Evolutionary conservation across 30 jellyfish, hydroid and myxozoan genomes (phyloP).

Genomic region (Turritopsis rubra): DNA sequence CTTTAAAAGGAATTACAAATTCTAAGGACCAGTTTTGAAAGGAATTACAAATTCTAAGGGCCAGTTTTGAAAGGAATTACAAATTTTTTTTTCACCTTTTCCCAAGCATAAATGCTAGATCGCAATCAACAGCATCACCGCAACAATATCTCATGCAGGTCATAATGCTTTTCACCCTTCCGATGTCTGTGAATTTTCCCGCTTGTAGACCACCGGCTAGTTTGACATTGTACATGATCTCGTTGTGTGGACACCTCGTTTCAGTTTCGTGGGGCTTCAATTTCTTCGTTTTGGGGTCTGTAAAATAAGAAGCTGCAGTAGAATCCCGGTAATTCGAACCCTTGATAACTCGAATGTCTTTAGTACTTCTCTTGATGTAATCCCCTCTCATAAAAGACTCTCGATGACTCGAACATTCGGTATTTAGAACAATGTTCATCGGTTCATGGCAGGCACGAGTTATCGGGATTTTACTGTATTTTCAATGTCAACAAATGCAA

Average conservation of each 20-base stretch:
- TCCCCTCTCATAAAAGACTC: too few relatives aligned
- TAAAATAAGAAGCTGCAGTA: neutral
- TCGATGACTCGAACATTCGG: too few relatives aligned
- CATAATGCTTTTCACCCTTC: constrained; percentile 73
- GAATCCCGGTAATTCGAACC: neutral
- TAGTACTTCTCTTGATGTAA: too few relatives aligned
- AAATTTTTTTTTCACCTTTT: constrained; percentile 42
- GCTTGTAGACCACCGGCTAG: constrained; percentile 94
- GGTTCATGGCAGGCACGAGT: too few relatives aligned
- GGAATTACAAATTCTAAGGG: too few relatives aligned
- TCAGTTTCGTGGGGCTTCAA: constrained; percentile 68
- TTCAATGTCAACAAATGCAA: too few relatives aligned
- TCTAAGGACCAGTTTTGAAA: too few relatives aligned
- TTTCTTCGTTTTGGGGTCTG: constrained; percentile 60
- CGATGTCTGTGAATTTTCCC: constrained; percentile 95
- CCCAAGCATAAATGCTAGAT: constrained; percentile 98
- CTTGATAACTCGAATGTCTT: too few relatives aligned
- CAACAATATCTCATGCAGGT: constrained; percentile 89
- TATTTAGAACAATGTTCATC: too few relatives aligned
- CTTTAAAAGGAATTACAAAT: too few relatives aligned
- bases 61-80: too few relatives aligned
- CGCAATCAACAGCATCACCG: constrained; percentile 80
- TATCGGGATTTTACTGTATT: too few relatives aligned
- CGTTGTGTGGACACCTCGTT: constrained; percentile 88
- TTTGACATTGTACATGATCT: constrained; percentile 85